Conservation (phyloP, 2,797 vertebrate genomes). For the Cirrhinus mrigala region DNA sequence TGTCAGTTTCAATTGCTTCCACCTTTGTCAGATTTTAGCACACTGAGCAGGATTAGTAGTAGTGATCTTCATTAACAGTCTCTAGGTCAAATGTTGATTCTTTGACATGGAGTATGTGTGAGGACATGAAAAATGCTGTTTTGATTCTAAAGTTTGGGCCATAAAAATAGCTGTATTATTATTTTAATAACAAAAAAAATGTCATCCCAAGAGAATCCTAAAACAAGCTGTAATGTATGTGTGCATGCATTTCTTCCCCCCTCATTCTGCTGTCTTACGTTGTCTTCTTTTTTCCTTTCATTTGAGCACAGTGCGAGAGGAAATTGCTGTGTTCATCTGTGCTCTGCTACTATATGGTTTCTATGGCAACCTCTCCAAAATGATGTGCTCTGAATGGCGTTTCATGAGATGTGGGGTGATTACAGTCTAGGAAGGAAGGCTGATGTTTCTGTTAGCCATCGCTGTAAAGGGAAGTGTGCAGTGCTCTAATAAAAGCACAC, state of each 20-base stretch:
- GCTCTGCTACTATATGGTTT: conserved; percentile 81
- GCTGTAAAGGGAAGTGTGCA: conserved; percentile 76
- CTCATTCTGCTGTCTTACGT: neutral
- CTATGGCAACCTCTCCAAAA: conserved; percentile 85
- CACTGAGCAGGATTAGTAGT: neutral
- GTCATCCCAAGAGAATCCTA: neutral
- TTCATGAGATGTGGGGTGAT: conserved; percentile 81
- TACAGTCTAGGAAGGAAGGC: conserved; percentile 76
- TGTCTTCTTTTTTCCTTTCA: conserved; percentile 10
- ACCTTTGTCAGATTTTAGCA: neutral
- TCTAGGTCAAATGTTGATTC: neutral
- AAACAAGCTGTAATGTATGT: neutral
- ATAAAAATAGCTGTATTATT: neutral
- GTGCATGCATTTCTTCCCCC: neutral
- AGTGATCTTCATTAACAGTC: neutral
- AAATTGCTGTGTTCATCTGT: conserved; percentile 82
- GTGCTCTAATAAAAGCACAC: conserved; percentile 74
- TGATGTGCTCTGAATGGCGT: conserved; percentile 75
- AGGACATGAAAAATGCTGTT: neutral
- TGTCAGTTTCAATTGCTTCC: neutral
- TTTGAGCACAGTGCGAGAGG: conserved; percentile 62
- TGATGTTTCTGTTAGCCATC: conserved; percentile 76
- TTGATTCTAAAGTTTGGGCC: neutral
- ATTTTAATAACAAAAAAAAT: neutral
- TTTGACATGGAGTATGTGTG: neutral